phyloP scores from a whole-genome alignment of 2,888 invertebrate species.

The Altica lythri region DNA sequence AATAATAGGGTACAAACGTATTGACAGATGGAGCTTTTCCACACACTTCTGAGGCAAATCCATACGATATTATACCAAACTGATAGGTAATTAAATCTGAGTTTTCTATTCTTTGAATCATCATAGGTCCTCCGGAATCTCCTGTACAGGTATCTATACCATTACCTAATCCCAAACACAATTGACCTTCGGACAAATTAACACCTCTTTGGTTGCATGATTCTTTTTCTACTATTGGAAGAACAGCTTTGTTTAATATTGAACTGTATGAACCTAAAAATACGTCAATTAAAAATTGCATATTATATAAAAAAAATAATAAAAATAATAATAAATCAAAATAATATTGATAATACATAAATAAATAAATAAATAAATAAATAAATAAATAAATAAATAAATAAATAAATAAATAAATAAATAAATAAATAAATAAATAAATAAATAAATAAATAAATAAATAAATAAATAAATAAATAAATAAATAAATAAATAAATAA shows the following conservation, averaged over 20 bases:
- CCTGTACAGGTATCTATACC: conserved; percentile 74
- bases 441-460: no score
- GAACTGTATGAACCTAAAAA: conserved; percentile 43
- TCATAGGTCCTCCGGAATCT: conserved; percentile 79
- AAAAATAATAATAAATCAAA: no score
- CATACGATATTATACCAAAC: conserved; percentile 71
- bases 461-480: no score
- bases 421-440: no score
- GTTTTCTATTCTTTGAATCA: conserved; percentile 58
- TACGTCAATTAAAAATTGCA: no score
- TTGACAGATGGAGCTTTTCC: conserved; percentile 73
- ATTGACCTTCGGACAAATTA: conserved; percentile 58
- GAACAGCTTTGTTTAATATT: conserved; percentile 42
- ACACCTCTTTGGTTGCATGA: conserved; percentile 23
- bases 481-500: no score
- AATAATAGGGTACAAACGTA: conserved; percentile 65
- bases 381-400: no score
- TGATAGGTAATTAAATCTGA: conserved; percentile 61
- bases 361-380: conserved; percentile 3
- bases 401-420: no score
- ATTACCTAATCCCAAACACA: conserved; percentile 73
- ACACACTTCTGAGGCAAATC: conserved; percentile 59
- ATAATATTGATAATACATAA: no score
- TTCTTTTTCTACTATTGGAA: conserved; percentile 32
- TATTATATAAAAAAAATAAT: no score